Evolutionary conservation across 2,113 vertebrate species (phyloP).

Genomic region (Arizona elegans): DNA sequence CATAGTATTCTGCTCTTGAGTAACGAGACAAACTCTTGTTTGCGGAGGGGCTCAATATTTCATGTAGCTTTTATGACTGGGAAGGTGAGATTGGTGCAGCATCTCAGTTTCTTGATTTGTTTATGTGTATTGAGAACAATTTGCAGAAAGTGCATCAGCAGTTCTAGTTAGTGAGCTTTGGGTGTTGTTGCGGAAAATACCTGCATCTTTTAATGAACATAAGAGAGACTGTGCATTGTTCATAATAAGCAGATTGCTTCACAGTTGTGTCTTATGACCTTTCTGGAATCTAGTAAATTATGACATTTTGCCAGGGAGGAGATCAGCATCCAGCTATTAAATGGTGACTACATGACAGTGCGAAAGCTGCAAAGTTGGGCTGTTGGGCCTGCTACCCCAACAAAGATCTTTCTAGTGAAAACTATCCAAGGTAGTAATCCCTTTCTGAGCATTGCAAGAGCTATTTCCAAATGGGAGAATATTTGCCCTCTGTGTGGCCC

Average conservation of each 20-base stretch:
- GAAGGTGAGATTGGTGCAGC: not conserved
- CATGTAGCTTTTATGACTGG: not conserved
- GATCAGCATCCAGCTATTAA: slow-evolving; percentile 19
- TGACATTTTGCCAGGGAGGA: not conserved
- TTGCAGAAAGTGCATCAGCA: not conserved
- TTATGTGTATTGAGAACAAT: not conserved
- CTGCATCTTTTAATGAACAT: not conserved
- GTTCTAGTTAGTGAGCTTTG: not conserved
- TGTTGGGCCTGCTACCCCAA: not conserved
- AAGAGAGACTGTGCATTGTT: not conserved
- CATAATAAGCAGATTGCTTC: slow-evolving; percentile 16
- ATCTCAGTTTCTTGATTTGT: not conserved
- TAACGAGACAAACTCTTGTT: not conserved
- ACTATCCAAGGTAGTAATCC: slow-evolving; percentile 5
- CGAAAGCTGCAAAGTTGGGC: not conserved
- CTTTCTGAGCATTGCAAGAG: not conserved
- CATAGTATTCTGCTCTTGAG: not conserved
- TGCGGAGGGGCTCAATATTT: not conserved
- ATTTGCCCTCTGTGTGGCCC: not conserved
- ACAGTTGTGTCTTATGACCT: slow-evolving; percentile 30
- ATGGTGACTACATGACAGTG: accelerated
- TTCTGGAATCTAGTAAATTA: not conserved
- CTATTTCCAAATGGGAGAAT: not conserved
- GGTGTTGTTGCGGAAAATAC: not conserved
- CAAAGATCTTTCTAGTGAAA: not conserved